Evolutionary conservation across 2,797 vertebrate species (phyloP).

Genomic region (Apogon talboti): DNA sequence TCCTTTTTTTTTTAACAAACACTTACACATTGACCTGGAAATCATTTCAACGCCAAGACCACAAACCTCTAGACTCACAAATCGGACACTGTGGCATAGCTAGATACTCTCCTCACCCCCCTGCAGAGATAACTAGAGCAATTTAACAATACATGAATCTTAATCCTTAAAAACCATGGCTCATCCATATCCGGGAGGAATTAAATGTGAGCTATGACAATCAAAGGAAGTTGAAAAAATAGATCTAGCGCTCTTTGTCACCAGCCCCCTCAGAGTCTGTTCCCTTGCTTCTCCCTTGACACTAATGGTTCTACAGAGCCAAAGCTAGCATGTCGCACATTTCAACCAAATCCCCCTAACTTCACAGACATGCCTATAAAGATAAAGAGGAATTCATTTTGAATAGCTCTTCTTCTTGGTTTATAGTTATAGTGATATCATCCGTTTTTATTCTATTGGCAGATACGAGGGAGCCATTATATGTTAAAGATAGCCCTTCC

Average conservation of each 20-base stretch:
- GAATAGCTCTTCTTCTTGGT: slow-evolving; percentile 55
- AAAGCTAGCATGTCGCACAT: slow-evolving; percentile 73
- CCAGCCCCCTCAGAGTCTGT: slow-evolving; percentile 62
- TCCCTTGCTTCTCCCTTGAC: slow-evolving; percentile 71
- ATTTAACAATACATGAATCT: slow-evolving; percentile 77
- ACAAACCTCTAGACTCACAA: slow-evolving; percentile 54
- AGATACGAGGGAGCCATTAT: slow-evolving; percentile 61
- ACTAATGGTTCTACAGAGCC: slow-evolving; percentile 71
- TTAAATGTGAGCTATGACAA: slow-evolving; percentile 78
- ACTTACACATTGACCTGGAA: slow-evolving; percentile 68
- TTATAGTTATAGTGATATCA: slow-evolving; percentile 59
- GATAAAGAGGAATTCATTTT: slow-evolving; percentile 73
- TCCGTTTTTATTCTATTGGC: slow-evolving; percentile 59
- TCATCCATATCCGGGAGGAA: slow-evolving; percentile 77
- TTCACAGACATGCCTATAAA: slow-evolving; percentile 79
- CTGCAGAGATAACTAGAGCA: slow-evolving; percentile 54
- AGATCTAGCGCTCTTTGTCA: slow-evolving; percentile 77
- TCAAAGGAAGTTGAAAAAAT: slow-evolving; percentile 71
- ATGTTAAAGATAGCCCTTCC: slow-evolving; percentile 66
- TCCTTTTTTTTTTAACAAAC: slow-evolving; percentile 40
- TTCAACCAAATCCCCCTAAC: slow-evolving; percentile 76
- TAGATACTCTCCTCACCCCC: slow-evolving; percentile 25
- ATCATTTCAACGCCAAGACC: slow-evolving; percentile 47
- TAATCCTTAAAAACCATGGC: slow-evolving; percentile 76
- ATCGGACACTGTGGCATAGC: slow-evolving; percentile 45